Base-by-base conservation (phyloP, 2,888 invertebrate genomes). In the Habrosyne pyritoides region DNA sequence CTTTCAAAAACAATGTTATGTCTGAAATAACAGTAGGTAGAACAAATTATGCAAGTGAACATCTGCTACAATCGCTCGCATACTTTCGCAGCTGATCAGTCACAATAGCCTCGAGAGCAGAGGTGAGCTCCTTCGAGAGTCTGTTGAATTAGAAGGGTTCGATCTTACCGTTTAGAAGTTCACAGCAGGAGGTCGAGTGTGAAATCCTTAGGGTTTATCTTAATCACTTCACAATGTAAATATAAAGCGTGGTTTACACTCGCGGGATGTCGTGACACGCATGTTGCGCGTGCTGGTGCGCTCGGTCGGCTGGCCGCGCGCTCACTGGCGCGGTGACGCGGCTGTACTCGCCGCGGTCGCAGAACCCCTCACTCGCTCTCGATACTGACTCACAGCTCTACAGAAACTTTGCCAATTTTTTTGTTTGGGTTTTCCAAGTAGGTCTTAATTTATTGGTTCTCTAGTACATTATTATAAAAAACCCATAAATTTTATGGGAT, bases 51-150 rank as follows among this genome's bases (percentile, higher is more conserved):
- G 63, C 64, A 71, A 75, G 69, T 61, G 59, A 66, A 59, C 55
- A 65, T 53, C 59, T 64, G 59, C 66, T 61, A 65, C 63, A 69
- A 59, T 66, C 64, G 66, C 69, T 74, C 69, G 66, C 73, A 78
- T 70, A 83, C 85, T 87, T 86, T 89, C 82, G 83, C 89, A 88
- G 87, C 85, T 89, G 87, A 87, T 87, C 79, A 69, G 60, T 66
- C 57, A 63, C 55, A 61, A 62, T 67, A 70, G 73, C 75, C 75
- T 75, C 75, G 71, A 66, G 62, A 66, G 57, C 67, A 63, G 67
- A 80, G 79, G 75, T 79, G 73, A 78, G 50, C 48, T 47, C 33
- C 33, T 52, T 21, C 30, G 21, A 54, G 47, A 56, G 12, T 10
- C 36, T 12, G 52, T 24, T 22, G 48, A 50, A 49, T 14, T 12